These are phyloP conservation scores for Jaculus jaculus DNA, from an alignment of 2,113 vertebrate genomes.

Conservation along the genomic window DNA sequence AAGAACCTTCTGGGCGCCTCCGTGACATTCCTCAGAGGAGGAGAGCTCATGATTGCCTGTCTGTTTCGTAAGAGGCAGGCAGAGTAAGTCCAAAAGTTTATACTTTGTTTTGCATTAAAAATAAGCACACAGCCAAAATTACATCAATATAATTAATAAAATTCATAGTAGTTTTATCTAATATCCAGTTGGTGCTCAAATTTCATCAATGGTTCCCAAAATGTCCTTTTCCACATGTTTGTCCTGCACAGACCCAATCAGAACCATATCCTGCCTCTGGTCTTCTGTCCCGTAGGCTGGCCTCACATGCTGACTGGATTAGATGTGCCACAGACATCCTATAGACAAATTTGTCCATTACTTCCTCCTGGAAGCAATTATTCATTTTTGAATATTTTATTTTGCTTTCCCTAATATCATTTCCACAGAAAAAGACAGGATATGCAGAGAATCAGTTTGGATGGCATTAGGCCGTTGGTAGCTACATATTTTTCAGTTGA, in stretches of 20 bases:
- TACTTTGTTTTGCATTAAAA: neutral
- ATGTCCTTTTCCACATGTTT: neutral
- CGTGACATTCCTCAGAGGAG: neutral
- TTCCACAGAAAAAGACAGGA: neutral
- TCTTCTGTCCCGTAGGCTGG: neutral
- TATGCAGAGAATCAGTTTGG: neutral
- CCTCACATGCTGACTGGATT: neutral
- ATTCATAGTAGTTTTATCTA: neutral
- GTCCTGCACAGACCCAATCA: neutral
- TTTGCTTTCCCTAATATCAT: neutral
- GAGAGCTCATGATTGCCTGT: neutral
- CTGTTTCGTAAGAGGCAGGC: neutral
- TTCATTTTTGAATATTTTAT: constrained; percentile 13
- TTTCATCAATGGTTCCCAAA: neutral
- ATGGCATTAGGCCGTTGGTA: neutral
- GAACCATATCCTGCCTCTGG: neutral
- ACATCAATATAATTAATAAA: neutral
- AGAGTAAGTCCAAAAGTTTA: neutral
- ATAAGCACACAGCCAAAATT: neutral
- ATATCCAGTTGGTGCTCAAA: neutral
- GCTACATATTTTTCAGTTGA: constrained; percentile 5
- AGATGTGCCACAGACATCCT: neutral
- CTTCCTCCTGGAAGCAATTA: neutral
- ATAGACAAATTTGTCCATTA: neutral
- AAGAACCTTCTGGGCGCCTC: neutral